A percentile compares a stretch with the other conserved stretches of the same genome.
These are phyloP conservation scores for Oceanites oceanicus DNA, from an alignment of 2,113 vertebrate genomes.

Conservation along the genomic window DNA sequence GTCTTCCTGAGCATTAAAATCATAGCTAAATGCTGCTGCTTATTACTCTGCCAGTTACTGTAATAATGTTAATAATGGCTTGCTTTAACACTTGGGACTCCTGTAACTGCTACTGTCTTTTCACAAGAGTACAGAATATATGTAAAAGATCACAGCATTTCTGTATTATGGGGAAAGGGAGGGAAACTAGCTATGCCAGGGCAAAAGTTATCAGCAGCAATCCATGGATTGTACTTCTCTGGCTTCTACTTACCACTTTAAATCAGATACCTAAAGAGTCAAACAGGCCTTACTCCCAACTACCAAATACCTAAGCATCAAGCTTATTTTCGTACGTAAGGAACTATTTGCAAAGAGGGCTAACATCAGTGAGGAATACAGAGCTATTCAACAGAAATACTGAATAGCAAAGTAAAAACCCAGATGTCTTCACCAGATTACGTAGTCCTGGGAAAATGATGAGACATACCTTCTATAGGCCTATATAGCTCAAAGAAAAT, in stretches of 20 bases:
- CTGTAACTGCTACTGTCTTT: neutral
- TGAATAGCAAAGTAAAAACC: neutral
- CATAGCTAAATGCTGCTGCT: constrained; percentile 8
- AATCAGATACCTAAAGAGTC: neutral
- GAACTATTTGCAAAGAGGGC: neutral
- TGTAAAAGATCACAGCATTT: neutral
- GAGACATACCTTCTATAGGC: neutral
- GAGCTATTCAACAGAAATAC: neutral
- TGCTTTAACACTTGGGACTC: neutral
- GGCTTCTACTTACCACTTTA: neutral
- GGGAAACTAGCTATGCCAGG: neutral
- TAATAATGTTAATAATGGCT: neutral
- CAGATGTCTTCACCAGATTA: neutral
- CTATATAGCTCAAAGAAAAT: neutral
- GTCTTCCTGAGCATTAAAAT: constrained; percentile 19
- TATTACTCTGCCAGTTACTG: neutral
- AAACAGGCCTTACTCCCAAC: neutral
- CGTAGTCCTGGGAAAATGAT: neutral
- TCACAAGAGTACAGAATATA: neutral
- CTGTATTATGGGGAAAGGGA: neutral
- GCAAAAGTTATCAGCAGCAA: neutral
- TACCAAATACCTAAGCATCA: neutral
- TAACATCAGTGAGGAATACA: neutral
- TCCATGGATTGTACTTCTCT: neutral
- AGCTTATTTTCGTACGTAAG: neutral